Conservation (phyloP, 2,113 vertebrate genomes). For the Corapipo altera region DNA sequence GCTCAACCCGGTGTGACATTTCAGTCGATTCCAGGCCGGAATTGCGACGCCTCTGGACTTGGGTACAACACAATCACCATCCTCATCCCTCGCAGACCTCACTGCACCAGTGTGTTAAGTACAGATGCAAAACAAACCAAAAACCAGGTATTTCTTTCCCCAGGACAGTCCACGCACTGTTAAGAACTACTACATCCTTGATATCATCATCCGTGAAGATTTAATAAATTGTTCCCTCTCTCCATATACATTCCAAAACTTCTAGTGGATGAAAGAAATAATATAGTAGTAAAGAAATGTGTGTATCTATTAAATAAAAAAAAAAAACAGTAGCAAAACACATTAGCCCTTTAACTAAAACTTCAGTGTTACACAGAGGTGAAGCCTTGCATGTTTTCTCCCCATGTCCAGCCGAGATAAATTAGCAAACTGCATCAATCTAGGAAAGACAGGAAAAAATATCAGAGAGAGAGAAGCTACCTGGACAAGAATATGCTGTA, state of each 20-base stretch:
- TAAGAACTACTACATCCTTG: background rate
- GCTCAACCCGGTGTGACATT: background rate
- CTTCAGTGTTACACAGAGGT: background rate
- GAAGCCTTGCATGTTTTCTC: background rate
- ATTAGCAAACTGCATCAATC: background rate
- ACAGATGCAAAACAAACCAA: background rate
- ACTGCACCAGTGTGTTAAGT: rapidly evolving
- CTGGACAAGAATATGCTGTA: background rate
- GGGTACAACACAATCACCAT: background rate
- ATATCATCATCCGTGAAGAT: background rate
- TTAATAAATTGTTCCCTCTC: background rate
- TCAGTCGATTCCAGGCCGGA: background rate
- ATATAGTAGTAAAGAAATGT: rapidly evolving
- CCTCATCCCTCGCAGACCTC: background rate
- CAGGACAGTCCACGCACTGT: no score
- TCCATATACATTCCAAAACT: background rate
- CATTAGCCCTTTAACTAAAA: background rate
- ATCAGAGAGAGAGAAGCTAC: background rate
- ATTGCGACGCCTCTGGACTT: background rate
- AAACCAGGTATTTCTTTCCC: background rate
- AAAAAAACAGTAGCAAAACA: background rate
- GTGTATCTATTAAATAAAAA: no score
- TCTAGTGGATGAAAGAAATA: background rate
- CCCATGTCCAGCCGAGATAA: background rate
- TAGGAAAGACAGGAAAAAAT: background rate